phyloP scores from a whole-genome alignment of 2,888 invertebrate species.

The Meandrusa payeni region DNA sequence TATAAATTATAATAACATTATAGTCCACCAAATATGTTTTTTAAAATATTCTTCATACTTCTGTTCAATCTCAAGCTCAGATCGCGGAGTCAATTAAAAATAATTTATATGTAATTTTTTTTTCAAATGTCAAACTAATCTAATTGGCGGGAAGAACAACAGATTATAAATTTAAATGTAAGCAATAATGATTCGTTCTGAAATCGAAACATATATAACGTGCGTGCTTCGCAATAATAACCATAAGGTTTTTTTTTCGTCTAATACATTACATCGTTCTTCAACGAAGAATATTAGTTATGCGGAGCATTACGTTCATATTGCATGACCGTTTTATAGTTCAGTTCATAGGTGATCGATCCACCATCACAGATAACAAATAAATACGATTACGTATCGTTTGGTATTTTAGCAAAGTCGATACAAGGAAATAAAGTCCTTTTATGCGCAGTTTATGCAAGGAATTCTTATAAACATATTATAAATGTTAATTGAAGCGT shows the following conservation, averaged over 20 bases:
- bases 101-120: no score
- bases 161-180: neutral
- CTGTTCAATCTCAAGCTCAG: no score
- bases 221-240: conserved; percentile 4
- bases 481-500: conserved; percentile 20
- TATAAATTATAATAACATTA: neutral
- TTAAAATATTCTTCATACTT: neutral
- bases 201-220: neutral
- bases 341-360: conserved; percentile 58
- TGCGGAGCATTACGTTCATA: conserved; percentile 36
- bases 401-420: conserved; percentile 22
- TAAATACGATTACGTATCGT: neutral
- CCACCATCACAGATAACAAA: conserved; percentile 25
- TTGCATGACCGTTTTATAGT: conserved; percentile 53
- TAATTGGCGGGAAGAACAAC: neutral
- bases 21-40: neutral
- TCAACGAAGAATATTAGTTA: conserved; percentile 33
- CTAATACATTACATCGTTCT: conserved; percentile 23
- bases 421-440: conserved; percentile 29
- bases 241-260: conserved; percentile 22
- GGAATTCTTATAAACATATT: conserved; percentile 25
- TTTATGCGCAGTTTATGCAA: conserved; percentile 17
- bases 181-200: neutral
- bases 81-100: no score
- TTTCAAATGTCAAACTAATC: neutral